Evolutionary conservation across 2,888 invertebrate genomes (phyloP), one percentile per base, ranked within the genome.

Genomic region (Caenorhabditis angaria): DNA sequence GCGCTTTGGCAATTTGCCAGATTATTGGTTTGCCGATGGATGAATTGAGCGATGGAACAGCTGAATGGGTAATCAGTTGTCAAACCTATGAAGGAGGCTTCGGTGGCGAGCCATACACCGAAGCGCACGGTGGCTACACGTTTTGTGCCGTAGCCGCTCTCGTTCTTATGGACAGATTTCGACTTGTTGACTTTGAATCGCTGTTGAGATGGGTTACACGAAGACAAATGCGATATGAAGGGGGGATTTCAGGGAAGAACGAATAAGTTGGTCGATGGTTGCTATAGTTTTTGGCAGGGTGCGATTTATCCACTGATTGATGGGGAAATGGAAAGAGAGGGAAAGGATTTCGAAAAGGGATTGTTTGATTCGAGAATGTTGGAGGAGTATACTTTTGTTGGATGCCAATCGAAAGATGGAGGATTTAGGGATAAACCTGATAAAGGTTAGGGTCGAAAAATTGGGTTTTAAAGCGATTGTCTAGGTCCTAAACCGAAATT

Each of bases 1-100:
- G 97, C 91, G 97, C 97, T 24, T 90, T 94, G 48, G 92, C 94
- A 70, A 93, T 94, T 61, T 95, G 97, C 18, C 93, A 92, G 87
- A 89, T 97, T 58, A 93, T 94, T 4, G 93, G 94, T 85, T 91
- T 93, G 61, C 78, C 87, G 8, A 92, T 92, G 72, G 91, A 92
- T 35, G 91, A 92, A 71, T 89, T 99, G 72, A 94, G 94, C 89
- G 92, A 92, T 76, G 92, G 92, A 61, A 93, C 95, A 14, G 93
- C 93, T 0, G 93, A 94, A 86, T 99, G 97, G 97, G 92, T 99
- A 83, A 91, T 93, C 32, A 92, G 93, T 79, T 97, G 97, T 90
- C 97, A 99, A 89, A 95, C 96, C 0, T 99, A 97, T 90, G 99
- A 99, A 89, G 99, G 99, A 53, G 99, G 99, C 0, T 99, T 99